These are phyloP conservation scores for Montipora efflorescens DNA, from an alignment of 64 coral and sea anemone species.

Conservation along the genomic window DNA sequence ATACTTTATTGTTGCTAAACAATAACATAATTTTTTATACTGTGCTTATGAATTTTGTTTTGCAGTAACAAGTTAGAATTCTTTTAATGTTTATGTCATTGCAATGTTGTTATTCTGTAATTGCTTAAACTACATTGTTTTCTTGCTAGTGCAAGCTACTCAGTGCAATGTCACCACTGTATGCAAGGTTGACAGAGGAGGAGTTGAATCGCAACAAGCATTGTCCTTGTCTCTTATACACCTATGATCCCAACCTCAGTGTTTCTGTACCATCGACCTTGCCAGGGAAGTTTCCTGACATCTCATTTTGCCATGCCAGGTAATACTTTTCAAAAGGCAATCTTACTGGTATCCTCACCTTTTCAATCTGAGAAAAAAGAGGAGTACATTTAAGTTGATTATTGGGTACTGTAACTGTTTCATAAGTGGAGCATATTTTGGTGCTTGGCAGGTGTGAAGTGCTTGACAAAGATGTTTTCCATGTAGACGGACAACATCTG, in stretches of 20 bases:
- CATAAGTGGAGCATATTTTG: not conserved
- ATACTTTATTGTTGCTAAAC: no score
- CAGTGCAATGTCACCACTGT: slow-evolving; percentile 88
- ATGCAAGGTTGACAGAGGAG: slow-evolving; percentile 75
- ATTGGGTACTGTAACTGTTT: not conserved
- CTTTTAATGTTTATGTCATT: not conserved
- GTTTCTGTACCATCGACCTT: slow-evolving; percentile 66
- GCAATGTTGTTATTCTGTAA: not conserved
- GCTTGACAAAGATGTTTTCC: slow-evolving; percentile 64
- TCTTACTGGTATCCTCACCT: no score
- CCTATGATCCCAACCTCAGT: slow-evolving; percentile 57
- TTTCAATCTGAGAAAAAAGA: no score
- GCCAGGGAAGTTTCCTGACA: slow-evolving; percentile 84
- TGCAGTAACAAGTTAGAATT: no score
- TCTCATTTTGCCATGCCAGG: slow-evolving; percentile 85
- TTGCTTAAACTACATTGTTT: not conserved
- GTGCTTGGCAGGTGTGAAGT: slow-evolving; percentile 42
- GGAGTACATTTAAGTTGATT: no score
- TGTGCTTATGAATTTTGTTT: no score
- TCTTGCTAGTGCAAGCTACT: slow-evolving; percentile 77
- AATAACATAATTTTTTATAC: no score
- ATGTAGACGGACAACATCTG: slow-evolving; percentile 1
- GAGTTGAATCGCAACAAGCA: slow-evolving; percentile 88
- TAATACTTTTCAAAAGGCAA: not conserved
- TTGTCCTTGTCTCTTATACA: slow-evolving; percentile 81